Evolutionary conservation across 2,113 vertebrate species (phyloP), one percentile per base, ranked within the genome.

Genomic region (Urocolius indicus): DNA sequence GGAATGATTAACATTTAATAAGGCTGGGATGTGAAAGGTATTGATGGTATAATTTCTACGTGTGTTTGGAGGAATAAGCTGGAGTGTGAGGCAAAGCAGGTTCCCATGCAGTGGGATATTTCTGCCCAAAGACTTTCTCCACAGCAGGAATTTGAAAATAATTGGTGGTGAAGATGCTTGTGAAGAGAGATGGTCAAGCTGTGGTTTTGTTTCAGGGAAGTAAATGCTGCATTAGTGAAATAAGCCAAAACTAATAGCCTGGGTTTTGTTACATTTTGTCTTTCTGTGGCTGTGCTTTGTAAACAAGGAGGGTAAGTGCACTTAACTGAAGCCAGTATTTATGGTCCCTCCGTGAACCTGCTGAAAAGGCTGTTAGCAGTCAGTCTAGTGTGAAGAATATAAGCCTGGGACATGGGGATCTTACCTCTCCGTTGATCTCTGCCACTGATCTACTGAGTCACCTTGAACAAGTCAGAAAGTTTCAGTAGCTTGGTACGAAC

Each of bases 1-100:
- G 79, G 83, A 69, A 81, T 91, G 91, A 96, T 96, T 97, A 97
- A 96, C 94, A 84, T 96, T 92, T 96, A 95, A 87, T 94, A 97
- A 87, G 87, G 88, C 72, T 73, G 78, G 75, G 65, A 78, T 92
- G 84, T 87, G 93, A 96, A 95, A 84, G 86, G 63, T 97, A 95
- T 96, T 96, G 88, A 95, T 92, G 91, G 22, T 90, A 38, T 84
- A 86, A 95, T 91, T 92, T 87, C 75, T 67, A 18, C 0, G 0
- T 88, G 63, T 30, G 3, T 59, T 26, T 46, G 45, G 43, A 93
- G 65, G 69, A 91, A 51, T 87, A 80, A 92, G 21, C 45, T 73
- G 45, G 49, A 81, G 32, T 49, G 24, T 9, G 73, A 63, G 49
- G 65, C 83, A 55, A 22, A 59, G 36, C n/a, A 61, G 21, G 32